Base-by-base conservation (phyloP, 2,888 invertebrate genomes). In the Cylloceria caligata region DNA sequence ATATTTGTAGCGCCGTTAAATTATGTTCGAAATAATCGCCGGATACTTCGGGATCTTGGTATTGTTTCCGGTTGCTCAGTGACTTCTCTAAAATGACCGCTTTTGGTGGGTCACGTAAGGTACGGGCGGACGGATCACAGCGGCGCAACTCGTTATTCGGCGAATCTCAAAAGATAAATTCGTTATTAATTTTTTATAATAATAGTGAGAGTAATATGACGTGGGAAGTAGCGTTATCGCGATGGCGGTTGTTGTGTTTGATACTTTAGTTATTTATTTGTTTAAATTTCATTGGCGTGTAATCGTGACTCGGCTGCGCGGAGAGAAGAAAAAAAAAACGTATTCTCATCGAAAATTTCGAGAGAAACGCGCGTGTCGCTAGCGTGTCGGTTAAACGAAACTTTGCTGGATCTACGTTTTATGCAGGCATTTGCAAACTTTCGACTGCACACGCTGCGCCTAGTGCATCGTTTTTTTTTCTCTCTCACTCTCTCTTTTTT, bases 61-160 rank as follows among this genome's bases (percentile, higher is more conserved):
- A 89, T 92, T 92, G 91, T 92, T 78, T 90, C 87, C 86, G 89
- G 83, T 83, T 71, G 88, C 87, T 88, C 87, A 92, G 91, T 86
- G 88, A 86, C 85, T 89, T 86, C 81, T 80, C 81, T 87, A 89
- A 91, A 91, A 90, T 88, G 91, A 92, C 92, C 92, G 92, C 92
- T 91, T 91, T 92, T 91, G 89, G 83, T 49, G 85, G 87, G 89
- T 84, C 73, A 86, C 90, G 91, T 27, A 92, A 86, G 88, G 89
- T 85, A 87, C 84, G 89, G 87, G 90, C 91, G 92, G 91, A 88
- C 84, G 69, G 81, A 30, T 78, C 69, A 72, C 55, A 67, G 47
- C 68, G 65, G 62, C 69, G 73, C 55, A 65, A 74, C 42, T 57
- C 39, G 57, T 49, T 74, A 64, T 68, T 5, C 71, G 30, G 52